A percentile compares a stretch with the other conserved stretches of the same genome.
Conservation (phyloP, 1,140 invertebrate genomes). For the Anoplophora glabripennis region DNA sequence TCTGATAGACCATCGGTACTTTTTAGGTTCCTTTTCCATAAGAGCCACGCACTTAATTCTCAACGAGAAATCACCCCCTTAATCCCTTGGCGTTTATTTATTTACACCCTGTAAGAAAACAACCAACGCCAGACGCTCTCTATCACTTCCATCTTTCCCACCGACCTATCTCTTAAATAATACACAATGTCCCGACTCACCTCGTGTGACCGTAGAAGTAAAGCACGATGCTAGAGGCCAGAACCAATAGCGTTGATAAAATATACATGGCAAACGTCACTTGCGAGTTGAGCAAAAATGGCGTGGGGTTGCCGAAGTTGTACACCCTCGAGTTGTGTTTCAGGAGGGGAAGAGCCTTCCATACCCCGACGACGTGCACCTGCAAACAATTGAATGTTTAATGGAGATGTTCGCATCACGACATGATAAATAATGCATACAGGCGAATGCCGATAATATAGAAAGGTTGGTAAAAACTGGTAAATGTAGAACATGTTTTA, state of each 20-base stretch:
- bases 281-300: constrained; percentile 67
- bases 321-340: constrained; percentile 52
- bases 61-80: too few species aligned
- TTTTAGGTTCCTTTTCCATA: too few species aligned
- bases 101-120: too few species aligned
- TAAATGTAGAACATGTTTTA: too few species aligned
- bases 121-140: too few species aligned
- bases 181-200: constrained; percentile 42
- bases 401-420: neutral
- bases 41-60: too few species aligned
- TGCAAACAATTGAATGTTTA: constrained; percentile 38
- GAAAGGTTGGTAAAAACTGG: too few species aligned
- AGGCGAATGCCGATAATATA: too few species aligned
- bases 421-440: neutral
- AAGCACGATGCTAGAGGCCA: constrained; percentile 75
- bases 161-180: too few species aligned
- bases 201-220: constrained; percentile 80
- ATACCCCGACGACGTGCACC: constrained; percentile 70
- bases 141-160: too few species aligned
- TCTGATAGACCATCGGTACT: too few species aligned
- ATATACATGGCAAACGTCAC: constrained; percentile 69
- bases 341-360: constrained; percentile 61
- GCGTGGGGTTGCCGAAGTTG: constrained; percentile 54
- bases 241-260: constrained; percentile 64
- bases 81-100: too few species aligned